Base-by-base conservation (phyloP, 2,797 vertebrate genomes). In the Pyrocephalus nanus region DNA sequence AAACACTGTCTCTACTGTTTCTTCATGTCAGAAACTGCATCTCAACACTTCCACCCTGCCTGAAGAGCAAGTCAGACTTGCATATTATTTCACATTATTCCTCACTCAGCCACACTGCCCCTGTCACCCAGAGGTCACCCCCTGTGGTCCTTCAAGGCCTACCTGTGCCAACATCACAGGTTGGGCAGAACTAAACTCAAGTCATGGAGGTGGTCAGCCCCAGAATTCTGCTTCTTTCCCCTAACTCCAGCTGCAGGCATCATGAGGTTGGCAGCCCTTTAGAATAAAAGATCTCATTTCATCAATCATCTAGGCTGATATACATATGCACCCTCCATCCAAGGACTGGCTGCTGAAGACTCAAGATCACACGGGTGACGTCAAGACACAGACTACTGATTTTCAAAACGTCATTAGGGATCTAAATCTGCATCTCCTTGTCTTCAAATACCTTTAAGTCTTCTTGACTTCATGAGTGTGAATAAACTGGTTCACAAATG, bases 91-190 rank as follows among this genome's bases (percentile, higher is more conserved):
- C 60, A 75, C 9, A 10, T 42, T 71, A 71, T 38, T 79, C 57
- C 77, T 90, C 38, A 40, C 42, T 47, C 29, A 89, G 74, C 23
- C 77, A 70, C 30, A 51, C n/a, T 69, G 40, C 19, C 26, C 29
- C n/a, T 12, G 12, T 36, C 60, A 74, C 53, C 36, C 36, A 34
- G 36, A 79, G 1, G 1, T 45, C 43, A 38, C 3, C 9, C 6
- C 32, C 62, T 36, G 27, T 4, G 4, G 38, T 40, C 42, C 65
- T 69, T 57, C 61, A 62, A 27, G 57, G 67, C 65, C 64, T 45
- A 54, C 23, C 43, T 67, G 25, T 11, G 27, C 32, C 70, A 72
- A 21, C 0, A 1, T 7, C 71, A 60, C 0, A 4, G 67, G 23
- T 0, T 53, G 36, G 40, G 32, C 54, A 74, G 55, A 77, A 43